Evolutionary conservation across 2,797 vertebrate genomes (phyloP), one percentile per base, ranked within the genome.

Genomic region (Lacerta viridis): DNA sequence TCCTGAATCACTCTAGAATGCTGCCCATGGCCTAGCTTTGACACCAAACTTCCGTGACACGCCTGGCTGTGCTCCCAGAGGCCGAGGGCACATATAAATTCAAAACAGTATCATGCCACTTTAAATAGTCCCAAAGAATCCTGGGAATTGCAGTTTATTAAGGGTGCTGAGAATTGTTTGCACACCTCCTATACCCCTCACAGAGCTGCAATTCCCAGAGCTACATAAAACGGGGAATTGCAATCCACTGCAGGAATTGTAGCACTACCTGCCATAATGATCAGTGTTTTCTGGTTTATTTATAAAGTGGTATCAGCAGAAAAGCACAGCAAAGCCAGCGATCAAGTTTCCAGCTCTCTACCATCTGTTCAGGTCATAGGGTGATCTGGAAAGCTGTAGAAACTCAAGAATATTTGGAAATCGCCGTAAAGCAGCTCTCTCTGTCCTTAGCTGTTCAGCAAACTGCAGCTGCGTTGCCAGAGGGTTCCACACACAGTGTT

Each of bases 311-410:
- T 39, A 80, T 20, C 29, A 61, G 11, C 25, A 66, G n/a, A n/a
- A 33, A 84, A 61, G 43, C 5, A 61, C 29, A 85, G 87, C 10
- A 88, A 69, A 72, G 36, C 17, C 36, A 84, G 27, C 20, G 18
- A 59, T 80, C 77, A 41, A 10, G 25, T 23, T 80, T 74, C 68
- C 61, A 41, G 68, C 78, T 36, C 10, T 80, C 7, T 25, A 10
- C 76, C 77, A 80, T 80, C 68, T 85, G 68, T 27, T 74, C 41
- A 36, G 68, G 55, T 84, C 87, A 85, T 2, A 80, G 29, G 8
- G n/a, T 85, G 83, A 74, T 59, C 36, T 64, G 25, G 85, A 89
- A 89, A 46, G 87, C 29, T 88, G 72, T 55, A 72, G 20, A 72
- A 84, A 72, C 29, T 36, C 69, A 64, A 55, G 83, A 71, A 74